Evolutionary conservation across 2,113 vertebrate genomes (phyloP).

Genomic region (Plecotus auritus): DNA sequence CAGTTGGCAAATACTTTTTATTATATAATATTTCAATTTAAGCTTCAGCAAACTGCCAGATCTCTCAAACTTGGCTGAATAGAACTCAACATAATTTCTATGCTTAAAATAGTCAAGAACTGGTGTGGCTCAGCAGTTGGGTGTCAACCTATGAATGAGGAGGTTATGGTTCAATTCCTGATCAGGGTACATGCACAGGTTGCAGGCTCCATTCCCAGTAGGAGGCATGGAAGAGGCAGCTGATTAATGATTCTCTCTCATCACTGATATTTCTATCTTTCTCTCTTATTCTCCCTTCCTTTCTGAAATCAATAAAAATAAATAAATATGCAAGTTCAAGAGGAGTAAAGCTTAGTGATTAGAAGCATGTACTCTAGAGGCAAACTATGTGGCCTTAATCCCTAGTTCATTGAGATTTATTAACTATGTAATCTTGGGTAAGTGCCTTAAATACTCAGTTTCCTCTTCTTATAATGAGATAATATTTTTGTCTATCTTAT

Average conservation of each 20-base stretch:
- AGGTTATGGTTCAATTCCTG: no score
- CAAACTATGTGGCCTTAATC: background rate
- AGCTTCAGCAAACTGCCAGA: background rate
- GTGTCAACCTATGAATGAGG: no score
- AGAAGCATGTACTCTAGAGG: background rate
- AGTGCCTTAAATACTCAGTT: background rate
- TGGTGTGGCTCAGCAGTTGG: no score
- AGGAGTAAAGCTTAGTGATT: background rate
- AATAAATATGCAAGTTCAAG: background rate
- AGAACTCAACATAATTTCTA: background rate
- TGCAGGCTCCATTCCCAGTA: no score
- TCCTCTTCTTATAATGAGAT: background rate
- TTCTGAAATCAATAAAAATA: background rate
- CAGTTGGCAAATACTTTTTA: slow-evolving; percentile 9
- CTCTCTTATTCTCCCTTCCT: no score
- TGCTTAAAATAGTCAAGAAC: background rate
- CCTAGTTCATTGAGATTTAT: background rate
- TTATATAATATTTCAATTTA: background rate
- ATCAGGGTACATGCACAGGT: no score
- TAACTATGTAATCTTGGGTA: background rate
- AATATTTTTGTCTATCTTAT: background rate
- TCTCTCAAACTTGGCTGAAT: background rate
- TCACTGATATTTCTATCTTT: no score
- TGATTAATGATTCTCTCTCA: no score
- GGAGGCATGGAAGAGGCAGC: no score